Base-by-base conservation (phyloP, 2,797 vertebrate species). In the Hipposideros larvatus region DNA sequence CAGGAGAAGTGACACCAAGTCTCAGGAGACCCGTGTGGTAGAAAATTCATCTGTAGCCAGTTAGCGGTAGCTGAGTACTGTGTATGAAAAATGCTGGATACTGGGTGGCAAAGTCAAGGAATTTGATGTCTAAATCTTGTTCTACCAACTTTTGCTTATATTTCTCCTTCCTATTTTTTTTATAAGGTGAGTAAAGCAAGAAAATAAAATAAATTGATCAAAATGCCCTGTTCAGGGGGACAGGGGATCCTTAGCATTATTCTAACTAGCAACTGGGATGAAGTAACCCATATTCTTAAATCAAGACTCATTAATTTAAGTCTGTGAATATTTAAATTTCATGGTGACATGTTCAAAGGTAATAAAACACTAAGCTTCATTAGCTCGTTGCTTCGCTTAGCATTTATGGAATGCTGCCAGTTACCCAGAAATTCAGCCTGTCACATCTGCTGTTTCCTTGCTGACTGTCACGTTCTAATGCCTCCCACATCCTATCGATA, bases 221-320 rank as follows among this genome's bases (percentile, higher is more conserved):
- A 75, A 83, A 26, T 57, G 8, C 26, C 11, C 7, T 28, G 19
- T 31, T 71, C 26, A 66, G 2, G 7, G 59, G 9, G 16, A 34
- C 1, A 9, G 68, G 14, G 24, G 7, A 5, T 8, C 16, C 5
- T 28, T 41, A 66, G 10, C 77, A 57, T 51, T 34, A 61, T 37
- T 77, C 22, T 55, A 31, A 21, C 8, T 53, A 48, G 46, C 92
- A 83, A 55, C 55, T 65, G 74, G 71, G 94, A 97, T 90, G 86
- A 90, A 83, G 15, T 91, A 90, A 83, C 93, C 87, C 90, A 79
- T 2, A 43, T 78, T 94, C 90, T 80, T 96, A 96, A 94, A 88
- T 90, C 57, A 94, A 95, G 90, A 96, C 80, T 96, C 24, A 85
- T 91, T 97, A 89, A 96, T 96, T 98, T 87, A 95, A 91, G 92